Conservation (phyloP, 1,140 invertebrate species). For the Leptinotarsa texana region DNA sequence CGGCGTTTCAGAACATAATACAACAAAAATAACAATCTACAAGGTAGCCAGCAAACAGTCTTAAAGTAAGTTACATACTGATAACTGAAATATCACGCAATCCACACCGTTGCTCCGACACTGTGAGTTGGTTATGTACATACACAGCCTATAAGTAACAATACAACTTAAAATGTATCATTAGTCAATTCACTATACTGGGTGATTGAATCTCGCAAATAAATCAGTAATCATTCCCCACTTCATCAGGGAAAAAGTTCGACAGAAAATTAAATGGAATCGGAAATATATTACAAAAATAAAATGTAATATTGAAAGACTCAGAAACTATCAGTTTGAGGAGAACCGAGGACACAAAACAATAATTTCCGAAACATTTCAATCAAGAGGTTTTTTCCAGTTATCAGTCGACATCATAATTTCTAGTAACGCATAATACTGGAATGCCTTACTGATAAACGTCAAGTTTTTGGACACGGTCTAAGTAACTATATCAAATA, state of each 20-base stretch:
- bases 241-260: neutral
- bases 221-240: neutral
- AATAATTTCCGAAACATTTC: too few species aligned
- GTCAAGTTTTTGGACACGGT: too few species aligned
- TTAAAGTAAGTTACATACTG: conserved; percentile 51
- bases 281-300: neutral
- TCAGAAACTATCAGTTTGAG: too few species aligned
- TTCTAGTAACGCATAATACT: too few species aligned
- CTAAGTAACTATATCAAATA: too few species aligned
- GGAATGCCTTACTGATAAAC: too few species aligned
- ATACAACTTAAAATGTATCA: conserved; percentile 33
- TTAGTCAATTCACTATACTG: conserved; percentile 9
- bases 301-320: too few species aligned
- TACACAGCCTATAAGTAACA: conserved; percentile 53
- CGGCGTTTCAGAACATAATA: conserved; percentile 20
- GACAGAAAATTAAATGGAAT: conserved; percentile 16
- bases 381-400: too few species aligned
- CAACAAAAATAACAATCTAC: conserved; percentile 46
- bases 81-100: conserved; percentile 46
- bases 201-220: conserved; percentile 9
- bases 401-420: too few species aligned
- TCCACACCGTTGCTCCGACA: conserved; percentile 48
- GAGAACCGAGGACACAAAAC: too few species aligned
- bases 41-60: conserved; percentile 52
- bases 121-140: conserved; percentile 48